Evolutionary conservation across 2,888 invertebrate species (phyloP), one percentile per base, ranked within the genome.

Genomic region (Pammene aurita): DNA sequence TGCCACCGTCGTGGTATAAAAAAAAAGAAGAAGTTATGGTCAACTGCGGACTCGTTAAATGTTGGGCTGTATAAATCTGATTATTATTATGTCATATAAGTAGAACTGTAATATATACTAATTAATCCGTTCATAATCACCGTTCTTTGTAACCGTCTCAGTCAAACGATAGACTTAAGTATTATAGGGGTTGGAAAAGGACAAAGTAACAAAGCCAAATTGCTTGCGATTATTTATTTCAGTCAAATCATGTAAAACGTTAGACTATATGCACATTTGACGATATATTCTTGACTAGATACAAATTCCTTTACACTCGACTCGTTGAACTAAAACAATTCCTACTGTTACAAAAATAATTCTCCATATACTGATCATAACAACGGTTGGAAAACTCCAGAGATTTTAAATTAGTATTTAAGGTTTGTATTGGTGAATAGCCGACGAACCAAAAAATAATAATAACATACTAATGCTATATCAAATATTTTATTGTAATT

Each of bases 171-270:
- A 26, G 1, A 26, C 26, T 26, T 26, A 26, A 26, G 26, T 26
- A 4, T 26, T 26, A 1, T 14, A 46, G 6, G 50, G 52, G 6
- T 34, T 50, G 26, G 18, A 9, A 2, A 14, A 16, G 46, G 50
- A 11, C 52, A 9, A 13, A 55, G 14, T 16, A 67, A 56, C 9
- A 67, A 62, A 61, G n/a, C 34, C 50, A 52, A 56, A 61, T 75
- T 76, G 76, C 76, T 84, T 77, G 78, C 78, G 82, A 82, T 69
- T 81, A 80, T 79, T 84, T 83, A 84, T 86, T 84, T 87, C 85
- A 85, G 84, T 86, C 84, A 82, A 84, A 83, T 79, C 18, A 84
- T 82, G 83, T 77, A 80, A 78, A 73, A 77, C 77, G 73, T 74
- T 73, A 75, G 67, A 72, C 71, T 61, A 70, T 61, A 70, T 67